Percentiles rank a stretch among this genome's conserved stretches.
phyloP scores from a whole-genome alignment of 2,113 vertebrate species.

The Nothoprocta pentlandii region DNA sequence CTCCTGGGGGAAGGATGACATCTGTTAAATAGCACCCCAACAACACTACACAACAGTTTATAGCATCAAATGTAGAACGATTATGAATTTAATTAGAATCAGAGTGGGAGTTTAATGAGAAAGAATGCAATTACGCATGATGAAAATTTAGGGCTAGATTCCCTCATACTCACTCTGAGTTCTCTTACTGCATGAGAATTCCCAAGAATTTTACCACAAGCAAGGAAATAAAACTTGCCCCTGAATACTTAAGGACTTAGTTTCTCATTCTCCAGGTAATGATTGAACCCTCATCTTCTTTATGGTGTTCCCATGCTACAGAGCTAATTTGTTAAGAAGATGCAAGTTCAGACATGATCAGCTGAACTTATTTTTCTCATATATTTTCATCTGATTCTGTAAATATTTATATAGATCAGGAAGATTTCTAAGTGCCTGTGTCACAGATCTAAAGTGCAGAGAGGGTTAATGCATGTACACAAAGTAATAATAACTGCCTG shows the following conservation, averaged over 20 bases:
- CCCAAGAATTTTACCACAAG: slow-evolving; percentile 27
- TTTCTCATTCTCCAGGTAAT: neutral
- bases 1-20: slow-evolving; percentile 34
- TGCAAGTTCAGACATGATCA: neutral
- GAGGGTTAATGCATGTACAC: neutral
- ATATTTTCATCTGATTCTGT: neutral
- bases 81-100: slow-evolving; percentile 73
- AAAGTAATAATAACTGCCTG: neutral
- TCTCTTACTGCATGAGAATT: slow-evolving; percentile 2
- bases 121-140: slow-evolving; percentile 58
- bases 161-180: slow-evolving; percentile 3
- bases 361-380: neutral
- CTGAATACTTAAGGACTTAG: neutral
- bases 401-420: neutral
- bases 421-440: neutral
- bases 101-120: slow-evolving; percentile 67
- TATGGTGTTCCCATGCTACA: neutral
- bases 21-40: slow-evolving; percentile 53
- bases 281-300: neutral
- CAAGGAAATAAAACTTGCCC: neutral
- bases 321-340: neutral
- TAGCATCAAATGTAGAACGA: slow-evolving; percentile 57
- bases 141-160: slow-evolving; percentile 44
- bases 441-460: neutral
- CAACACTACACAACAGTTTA: slow-evolving; percentile 58